Base-by-base conservation (phyloP, 1,140 invertebrate genomes). In the Procambarus clarkii region DNA sequence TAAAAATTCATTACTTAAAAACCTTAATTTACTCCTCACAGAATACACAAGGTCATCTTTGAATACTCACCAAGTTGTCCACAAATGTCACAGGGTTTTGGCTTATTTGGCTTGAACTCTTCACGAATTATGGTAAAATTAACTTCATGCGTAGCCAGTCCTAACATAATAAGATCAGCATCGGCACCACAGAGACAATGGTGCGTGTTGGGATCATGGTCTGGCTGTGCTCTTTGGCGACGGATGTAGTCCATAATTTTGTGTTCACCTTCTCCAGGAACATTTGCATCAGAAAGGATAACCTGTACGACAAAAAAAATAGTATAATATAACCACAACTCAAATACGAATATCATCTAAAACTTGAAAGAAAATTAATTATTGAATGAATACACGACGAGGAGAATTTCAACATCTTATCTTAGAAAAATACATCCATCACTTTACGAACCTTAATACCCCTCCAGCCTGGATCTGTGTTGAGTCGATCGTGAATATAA, bases 191-290 rank as follows among this genome's bases (percentile, higher is more conserved):
- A 99, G 1, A 99, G 94, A 93, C 98, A 98, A 95, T 99, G 99
- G 92, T 98, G 97, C 0, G 99, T 99, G 94, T 99, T 99, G 0
- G 99, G 98, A 95, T 99, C 98, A 95, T 99, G 98, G 95, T 98
- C 97, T 0, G 98, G 98, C 58, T 92, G 93, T 97, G 97, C 96
- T 95, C 98, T 96, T 95, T 99, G 99, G 93, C 96, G 97, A n/a
- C 99, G 95, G 93, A 99, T 99, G 94, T 97, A 99, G 95, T 99
- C 98, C 99, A 99, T 99, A 93, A 99, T 99, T 95, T 99, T 99
- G 94, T 99, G 99, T 95, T 99, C 99, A 44, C 99, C 99, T 95
- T 99, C 99, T 34, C 99, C 99, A 18, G 99, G 99, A 11, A 98
- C 98, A 96, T 99, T 99, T 2, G 99, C 99, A 95, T 99, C 99